Base-by-base conservation (phyloP, 2,113 vertebrate species). In the Empidonax alnorum region DNA sequence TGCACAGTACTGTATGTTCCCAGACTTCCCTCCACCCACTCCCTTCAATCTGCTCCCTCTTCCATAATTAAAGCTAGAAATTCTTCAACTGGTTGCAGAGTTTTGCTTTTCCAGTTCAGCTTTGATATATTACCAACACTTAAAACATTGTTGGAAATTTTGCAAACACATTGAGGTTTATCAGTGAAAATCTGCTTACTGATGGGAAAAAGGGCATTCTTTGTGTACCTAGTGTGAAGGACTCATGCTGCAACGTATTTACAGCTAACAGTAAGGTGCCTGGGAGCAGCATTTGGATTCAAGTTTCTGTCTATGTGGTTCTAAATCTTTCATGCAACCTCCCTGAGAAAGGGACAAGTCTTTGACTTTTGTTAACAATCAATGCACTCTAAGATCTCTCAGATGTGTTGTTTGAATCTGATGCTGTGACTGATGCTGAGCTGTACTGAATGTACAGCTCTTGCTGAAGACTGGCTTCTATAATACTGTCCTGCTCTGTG, bases 1-100 rank as follows among this genome's bases (percentile, higher is more conserved):
- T 90, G 83, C 90, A 84, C 87, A 94, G 96, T 81, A 94, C 96
- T 93, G 47, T 81, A 31, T 91, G 94, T 97, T 97, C 92, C 58
- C 93, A 97, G 91, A 87, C 88, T 96, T 97, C 89, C 96, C 65
- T 92, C 93, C 93, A 86, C 95, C 96, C 91, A 96, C 95, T 80
- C 83, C 71, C 91, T 96, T 94, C 94, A 97, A 96, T 97, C 96
- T 97, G 96, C 83, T 97, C 67, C 25, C 3, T 93, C 76, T 95
- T 84, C 55, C 79, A 91, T 91, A 97, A 97, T 94, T 93, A 94
- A 94, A 94, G 47, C 90, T 96, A 78, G 53, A 94, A 96, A 91
- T 53, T 97, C 94, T 94, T 95, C 63, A 67, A 94, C 85, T 87
- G 90, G 37, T 69, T 94, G 82, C 84, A 73, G 91, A 79, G 66